Conservation (phyloP, 2,797 vertebrate species). For the Coendou prehensilis region DNA sequence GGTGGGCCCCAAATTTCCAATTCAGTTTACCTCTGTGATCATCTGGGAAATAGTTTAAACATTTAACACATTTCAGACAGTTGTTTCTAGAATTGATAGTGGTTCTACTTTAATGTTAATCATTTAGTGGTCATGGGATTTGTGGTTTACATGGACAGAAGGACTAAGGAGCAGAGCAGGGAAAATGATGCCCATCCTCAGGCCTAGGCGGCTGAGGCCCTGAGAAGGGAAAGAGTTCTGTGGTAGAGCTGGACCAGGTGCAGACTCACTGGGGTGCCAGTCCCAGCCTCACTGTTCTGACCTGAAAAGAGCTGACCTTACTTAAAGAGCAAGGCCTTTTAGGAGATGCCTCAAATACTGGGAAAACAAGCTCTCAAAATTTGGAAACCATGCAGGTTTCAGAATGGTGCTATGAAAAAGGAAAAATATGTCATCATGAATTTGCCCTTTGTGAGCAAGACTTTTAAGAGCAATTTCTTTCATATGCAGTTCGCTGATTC, state of each 20-base stretch:
- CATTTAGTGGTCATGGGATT: background rate
- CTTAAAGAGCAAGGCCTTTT: conserved; percentile 9
- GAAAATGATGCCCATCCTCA: background rate
- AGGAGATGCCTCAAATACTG: background rate
- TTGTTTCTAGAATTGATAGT: conserved; percentile 30
- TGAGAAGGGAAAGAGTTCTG: background rate
- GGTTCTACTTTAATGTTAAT: conserved; percentile 16
- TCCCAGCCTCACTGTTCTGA: background rate
- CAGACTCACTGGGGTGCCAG: background rate
- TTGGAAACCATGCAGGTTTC: conserved; percentile 3
- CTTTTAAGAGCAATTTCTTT: conserved; percentile 25
- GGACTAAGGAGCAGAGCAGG: background rate
- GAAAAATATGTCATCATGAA: background rate
- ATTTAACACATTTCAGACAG: conserved; percentile 54
- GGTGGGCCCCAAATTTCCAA: background rate
- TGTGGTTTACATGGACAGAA: background rate
- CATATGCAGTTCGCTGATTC: conserved; percentile 9
- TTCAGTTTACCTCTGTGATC: background rate
- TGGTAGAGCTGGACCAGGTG: background rate
- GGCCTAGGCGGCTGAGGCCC: background rate
- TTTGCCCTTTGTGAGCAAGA: background rate
- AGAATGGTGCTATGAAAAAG: background rate
- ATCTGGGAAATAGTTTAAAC: conserved; percentile 27
- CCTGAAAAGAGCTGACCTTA: background rate
- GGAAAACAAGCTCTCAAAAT: background rate